A percentile compares a stretch with the other conserved stretches of the same genome.
Evolutionary conservation across 2,797 vertebrate genomes (phyloP).

Genomic region (Okamejei kenojei): DNA sequence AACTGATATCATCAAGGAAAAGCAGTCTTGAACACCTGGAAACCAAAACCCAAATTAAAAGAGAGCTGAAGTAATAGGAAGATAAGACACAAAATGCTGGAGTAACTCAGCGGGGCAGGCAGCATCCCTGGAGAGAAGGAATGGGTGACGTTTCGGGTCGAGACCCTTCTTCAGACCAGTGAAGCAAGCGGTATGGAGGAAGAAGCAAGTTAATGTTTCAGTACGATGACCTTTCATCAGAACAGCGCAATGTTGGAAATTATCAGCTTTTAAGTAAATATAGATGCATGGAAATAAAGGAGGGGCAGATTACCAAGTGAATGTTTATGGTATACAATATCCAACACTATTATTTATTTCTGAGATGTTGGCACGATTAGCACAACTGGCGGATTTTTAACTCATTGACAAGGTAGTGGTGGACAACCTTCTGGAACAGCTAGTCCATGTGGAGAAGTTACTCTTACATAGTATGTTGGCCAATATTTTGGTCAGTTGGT

Average conservation of each 20-base stretch:
- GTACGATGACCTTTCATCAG: not conserved
- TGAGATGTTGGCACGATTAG: not conserved
- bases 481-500: not conserved
- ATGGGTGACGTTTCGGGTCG: no score
- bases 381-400: not conserved
- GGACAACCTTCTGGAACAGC: not conserved
- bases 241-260: not conserved
- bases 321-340: not conserved
- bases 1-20: no score
- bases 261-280: slow-evolving; percentile 19
- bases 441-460: not conserved
- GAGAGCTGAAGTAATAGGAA: no score
- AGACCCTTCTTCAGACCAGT: no score
- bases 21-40: not conserved
- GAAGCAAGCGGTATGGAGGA: not conserved
- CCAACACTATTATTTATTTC: not conserved
- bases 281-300: not conserved
- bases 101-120: no score
- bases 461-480: not conserved
- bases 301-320: not conserved
- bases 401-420: not conserved
- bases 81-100: no score
- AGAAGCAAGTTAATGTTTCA: not conserved
- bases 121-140: no score
- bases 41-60: not conserved